phyloP scores from a whole-genome alignment of 1,140 invertebrate genomes.

The Dendroctonus valens region DNA sequence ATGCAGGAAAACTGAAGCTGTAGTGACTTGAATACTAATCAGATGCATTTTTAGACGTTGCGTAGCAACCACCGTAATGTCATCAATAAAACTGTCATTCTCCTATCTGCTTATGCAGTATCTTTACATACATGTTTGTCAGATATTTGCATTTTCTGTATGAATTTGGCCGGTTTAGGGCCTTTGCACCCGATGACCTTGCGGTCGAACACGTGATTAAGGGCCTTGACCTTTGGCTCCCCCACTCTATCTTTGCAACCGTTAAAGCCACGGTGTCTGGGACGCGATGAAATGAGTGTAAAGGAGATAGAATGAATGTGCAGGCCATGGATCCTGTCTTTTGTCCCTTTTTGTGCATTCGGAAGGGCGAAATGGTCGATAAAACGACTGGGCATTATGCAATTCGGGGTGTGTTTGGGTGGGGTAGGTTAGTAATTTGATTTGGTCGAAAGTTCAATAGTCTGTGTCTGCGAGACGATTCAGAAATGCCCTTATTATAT shows the following conservation, averaged over 20 bases:
- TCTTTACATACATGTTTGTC: constrained; percentile 4
- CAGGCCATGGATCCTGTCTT: constrained; percentile 5
- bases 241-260: constrained; percentile 1
- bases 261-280: constrained; percentile 13
- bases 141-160: constrained; percentile 1
- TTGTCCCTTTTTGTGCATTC: constrained; percentile 2
- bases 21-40: too few relatives aligned
- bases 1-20: too few relatives aligned
- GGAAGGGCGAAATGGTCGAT: constrained; percentile 13
- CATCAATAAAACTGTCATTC: too few relatives aligned
- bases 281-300: background rate
- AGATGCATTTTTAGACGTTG: too few relatives aligned
- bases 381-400: constrained; percentile 15
- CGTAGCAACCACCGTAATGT: too few relatives aligned
- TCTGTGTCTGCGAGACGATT: too few relatives aligned
- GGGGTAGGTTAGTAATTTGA: constrained; percentile 21
- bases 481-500: too few relatives aligned
- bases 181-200: constrained; percentile 32
- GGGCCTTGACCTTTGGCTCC: constrained; percentile 37
- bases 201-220: constrained; percentile 33
- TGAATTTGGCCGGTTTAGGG: constrained; percentile 7
- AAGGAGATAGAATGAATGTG: constrained; percentile 1
- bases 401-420: constrained; percentile 16
- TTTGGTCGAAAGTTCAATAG: background rate
- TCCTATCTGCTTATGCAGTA: too few relatives aligned